phyloP scores from a whole-genome alignment of 2,113 vertebrate species.

The Chrysochloris asiatica region DNA sequence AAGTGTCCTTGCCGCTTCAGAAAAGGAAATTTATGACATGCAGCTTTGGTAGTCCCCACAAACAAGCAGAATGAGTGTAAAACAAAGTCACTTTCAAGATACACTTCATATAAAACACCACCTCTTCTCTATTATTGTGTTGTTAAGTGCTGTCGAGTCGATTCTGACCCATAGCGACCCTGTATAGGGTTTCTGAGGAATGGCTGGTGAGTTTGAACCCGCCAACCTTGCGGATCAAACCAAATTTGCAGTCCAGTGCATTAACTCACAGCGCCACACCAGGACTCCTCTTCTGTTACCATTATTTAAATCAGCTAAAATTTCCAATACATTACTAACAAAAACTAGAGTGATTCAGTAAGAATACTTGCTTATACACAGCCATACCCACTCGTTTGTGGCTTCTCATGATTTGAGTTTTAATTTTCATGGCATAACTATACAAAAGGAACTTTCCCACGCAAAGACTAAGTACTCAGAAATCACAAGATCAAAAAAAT shows the following conservation, averaged over 20 bases:
- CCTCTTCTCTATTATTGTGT: neutral
- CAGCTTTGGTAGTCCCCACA: conserved; percentile 22
- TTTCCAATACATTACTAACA: neutral
- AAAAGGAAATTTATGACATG: neutral
- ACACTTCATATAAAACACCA: neutral
- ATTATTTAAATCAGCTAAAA: conserved; percentile 31
- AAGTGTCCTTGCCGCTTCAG: conserved; percentile 10
- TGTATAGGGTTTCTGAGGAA: too few relatives aligned
- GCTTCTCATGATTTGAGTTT: neutral
- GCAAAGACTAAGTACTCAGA: neutral
- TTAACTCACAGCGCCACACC: too few relatives aligned
- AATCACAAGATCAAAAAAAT: neutral
- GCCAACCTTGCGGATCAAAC: too few relatives aligned
- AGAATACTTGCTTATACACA: too few relatives aligned
- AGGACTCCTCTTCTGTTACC: too few relatives aligned
- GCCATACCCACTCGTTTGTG: too few relatives aligned
- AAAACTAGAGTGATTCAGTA: too few relatives aligned
- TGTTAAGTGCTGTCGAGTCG: too few relatives aligned
- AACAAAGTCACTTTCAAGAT: neutral
- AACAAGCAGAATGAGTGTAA: conserved; percentile 9
- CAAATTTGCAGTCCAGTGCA: too few relatives aligned
- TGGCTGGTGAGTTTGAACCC: too few relatives aligned
- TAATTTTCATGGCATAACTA: conserved; percentile 15
- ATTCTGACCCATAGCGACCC: too few relatives aligned
- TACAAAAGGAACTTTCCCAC: conserved; percentile 3